A percentile compares a stretch with the other conserved stretches of the same genome.
These are phyloP conservation scores for Eustalomyia histrio DNA, from an alignment of 2,888 invertebrate species.

Conservation along the genomic window DNA sequence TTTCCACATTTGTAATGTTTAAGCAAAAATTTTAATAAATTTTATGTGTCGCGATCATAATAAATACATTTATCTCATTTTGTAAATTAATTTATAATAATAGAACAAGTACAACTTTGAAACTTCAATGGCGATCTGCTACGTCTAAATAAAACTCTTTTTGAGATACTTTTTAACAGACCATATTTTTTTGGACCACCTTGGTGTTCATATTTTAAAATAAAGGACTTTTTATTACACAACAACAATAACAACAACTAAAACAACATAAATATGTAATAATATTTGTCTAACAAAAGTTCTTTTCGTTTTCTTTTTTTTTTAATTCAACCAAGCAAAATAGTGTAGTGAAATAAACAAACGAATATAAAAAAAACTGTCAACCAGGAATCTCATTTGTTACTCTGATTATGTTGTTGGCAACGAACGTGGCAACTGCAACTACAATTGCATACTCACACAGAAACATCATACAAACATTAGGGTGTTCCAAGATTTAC, in stretches of 20 bases:
- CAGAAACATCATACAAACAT: not conserved
- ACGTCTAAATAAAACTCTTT: too few relatives aligned
- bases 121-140: too few relatives aligned
- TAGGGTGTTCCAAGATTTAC: too few relatives aligned
- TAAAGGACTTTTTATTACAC: conserved; percentile 18
- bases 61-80: too few relatives aligned
- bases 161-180: too few relatives aligned
- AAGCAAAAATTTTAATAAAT: too few relatives aligned
- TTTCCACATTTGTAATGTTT: too few relatives aligned
- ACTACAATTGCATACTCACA: conserved; percentile 31
- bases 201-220: conserved; percentile 48
- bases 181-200: too few relatives aligned
- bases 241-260: conserved; percentile 31
- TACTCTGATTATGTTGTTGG: conserved; percentile 76
- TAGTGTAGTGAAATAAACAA: conserved; percentile 41
- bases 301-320: conserved; percentile 16
- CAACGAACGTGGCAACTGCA: conserved; percentile 55
- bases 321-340: conserved; percentile 59
- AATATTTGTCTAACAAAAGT: conserved; percentile 6
- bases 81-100: too few relatives aligned
- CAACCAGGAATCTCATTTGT: conserved; percentile 78
- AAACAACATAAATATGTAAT: conserved; percentile 5
- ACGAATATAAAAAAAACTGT: conserved; percentile 70
- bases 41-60: too few relatives aligned
- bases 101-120: too few relatives aligned